phyloP scores from a whole-genome alignment of 2,113 vertebrate genomes.

The Antigone vipio region DNA sequence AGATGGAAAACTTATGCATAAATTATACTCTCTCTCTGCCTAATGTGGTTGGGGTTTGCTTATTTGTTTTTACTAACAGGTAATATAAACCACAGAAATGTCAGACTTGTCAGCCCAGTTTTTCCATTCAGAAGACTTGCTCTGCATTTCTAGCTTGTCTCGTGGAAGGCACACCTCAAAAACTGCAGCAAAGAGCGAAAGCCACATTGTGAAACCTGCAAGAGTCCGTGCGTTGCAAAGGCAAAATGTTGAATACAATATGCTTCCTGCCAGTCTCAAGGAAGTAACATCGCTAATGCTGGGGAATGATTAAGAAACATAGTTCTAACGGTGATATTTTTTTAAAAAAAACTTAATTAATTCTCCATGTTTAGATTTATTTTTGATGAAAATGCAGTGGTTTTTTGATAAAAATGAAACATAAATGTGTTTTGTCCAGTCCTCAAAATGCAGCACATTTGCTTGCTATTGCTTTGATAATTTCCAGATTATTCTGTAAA shows the following conservation, averaged over 20 bases:
- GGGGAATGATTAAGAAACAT: background rate
- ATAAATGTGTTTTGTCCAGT: background rate
- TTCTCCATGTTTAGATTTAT: background rate
- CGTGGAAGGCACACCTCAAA: background rate
- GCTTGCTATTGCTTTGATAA: background rate
- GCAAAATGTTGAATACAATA: background rate
- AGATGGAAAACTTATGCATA: background rate
- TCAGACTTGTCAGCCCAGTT: constrained; percentile 5
- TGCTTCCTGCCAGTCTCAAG: background rate
- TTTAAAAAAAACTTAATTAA: background rate
- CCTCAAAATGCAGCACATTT: background rate
- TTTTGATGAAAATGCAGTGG: background rate
- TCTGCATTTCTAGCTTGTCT: background rate
- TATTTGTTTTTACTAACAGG: constrained; percentile 35
- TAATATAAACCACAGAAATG: constrained; percentile 33
- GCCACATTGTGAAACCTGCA: background rate
- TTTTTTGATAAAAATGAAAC: background rate
- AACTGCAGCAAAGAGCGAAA: background rate
- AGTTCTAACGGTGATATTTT: background rate
- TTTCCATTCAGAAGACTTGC: constrained; percentile 9
- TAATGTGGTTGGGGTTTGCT: background rate
- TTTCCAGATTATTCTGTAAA: background rate
- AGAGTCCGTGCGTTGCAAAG: background rate
- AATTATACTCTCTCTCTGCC: background rate
- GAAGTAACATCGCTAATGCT: background rate